Evolutionary conservation across 2,888 invertebrate genomes (phyloP), one percentile per base, ranked within the genome.

Genomic region (Ctena decussata): DNA sequence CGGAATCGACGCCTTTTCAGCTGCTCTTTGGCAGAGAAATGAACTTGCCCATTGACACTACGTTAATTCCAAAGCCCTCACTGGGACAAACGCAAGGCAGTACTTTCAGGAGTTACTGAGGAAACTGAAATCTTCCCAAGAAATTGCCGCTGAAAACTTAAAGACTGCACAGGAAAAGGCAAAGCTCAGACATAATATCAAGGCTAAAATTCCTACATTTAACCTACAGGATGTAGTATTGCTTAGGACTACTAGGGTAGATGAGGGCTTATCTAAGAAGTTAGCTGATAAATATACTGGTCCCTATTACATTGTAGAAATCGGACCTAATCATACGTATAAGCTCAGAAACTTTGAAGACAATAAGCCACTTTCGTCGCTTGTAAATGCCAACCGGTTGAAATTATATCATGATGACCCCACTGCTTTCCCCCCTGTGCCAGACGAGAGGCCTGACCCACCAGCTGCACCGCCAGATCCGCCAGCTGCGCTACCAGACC

Each of bases 1-100:
- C 80, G 12, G 83, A 88, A 49, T 60, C 86, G 21, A 74, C 82
- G 21, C 89, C 87, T 27, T 87, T 57, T 77, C 32, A 87, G 18
- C 3, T 84, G 15, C 21, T 84, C 46, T 87, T 85, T 80, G 82
- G 82, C 11, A 30, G 39, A 37, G 53, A 60, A 18, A 87, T 85
- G 87, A 57, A 75, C 37, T 57, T 57, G 15, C 57, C n/a, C 5
- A 27, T 57, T 21, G 57, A 57, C n/a, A 57, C 30, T 11, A 8
- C 57, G 5, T 15, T 57, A 1, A 30, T 57, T 5, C 57, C 57
- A 3, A 57, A 57, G n/a, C 57, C 27, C 11, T 27, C 57, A 21
- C 30, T 57, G 12, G 27, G 27, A 21, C 24, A 5, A 15, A 57
- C 27, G 57, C 30, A 5, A 24, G 15, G 30, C 57, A 57, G 15